phyloP scores from a whole-genome alignment of 2,113 vertebrate genomes.

The Ophthalmolycus amberensis region DNA sequence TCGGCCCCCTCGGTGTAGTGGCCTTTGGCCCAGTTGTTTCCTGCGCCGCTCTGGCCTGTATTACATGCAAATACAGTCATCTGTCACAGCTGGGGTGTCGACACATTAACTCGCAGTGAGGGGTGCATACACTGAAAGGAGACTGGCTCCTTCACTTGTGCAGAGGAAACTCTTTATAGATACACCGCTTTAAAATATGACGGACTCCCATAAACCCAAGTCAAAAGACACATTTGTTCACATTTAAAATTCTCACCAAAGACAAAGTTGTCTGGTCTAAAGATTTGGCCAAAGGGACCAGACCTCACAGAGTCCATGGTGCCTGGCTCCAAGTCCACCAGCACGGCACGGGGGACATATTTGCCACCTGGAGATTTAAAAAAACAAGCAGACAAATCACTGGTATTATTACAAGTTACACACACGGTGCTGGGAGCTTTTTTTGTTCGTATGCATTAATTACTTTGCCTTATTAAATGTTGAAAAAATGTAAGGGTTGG shows the following conservation, averaged over 20 bases:
- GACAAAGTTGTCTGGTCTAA: slow-evolving; percentile 76
- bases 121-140: not conserved
- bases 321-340: slow-evolving; percentile 75
- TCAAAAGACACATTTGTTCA: not conserved
- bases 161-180: not conserved
- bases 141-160: not conserved
- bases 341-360: slow-evolving; percentile 74
- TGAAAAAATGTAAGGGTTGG: not conserved
- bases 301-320: slow-evolving; percentile 77
- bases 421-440: not conserved
- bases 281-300: slow-evolving; percentile 71
- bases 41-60: slow-evolving; percentile 73
- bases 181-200: not conserved
- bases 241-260: slow-evolving; percentile 61
- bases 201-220: not conserved
- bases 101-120: not conserved
- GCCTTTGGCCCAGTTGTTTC: slow-evolving; percentile 76
- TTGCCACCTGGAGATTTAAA: slow-evolving; percentile 60
- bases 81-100: not conserved
- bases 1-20: slow-evolving; percentile 76
- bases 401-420: not conserved
- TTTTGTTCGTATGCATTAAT: not conserved
- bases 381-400: not conserved
- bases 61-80: slow-evolving; percentile 22
- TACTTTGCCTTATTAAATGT: not conserved